A percentile compares a stretch with the other conserved stretches of the same genome.
Evolutionary conservation across 2,888 invertebrate species (phyloP).

Genomic region (Hydrotaea diabolus): DNA sequence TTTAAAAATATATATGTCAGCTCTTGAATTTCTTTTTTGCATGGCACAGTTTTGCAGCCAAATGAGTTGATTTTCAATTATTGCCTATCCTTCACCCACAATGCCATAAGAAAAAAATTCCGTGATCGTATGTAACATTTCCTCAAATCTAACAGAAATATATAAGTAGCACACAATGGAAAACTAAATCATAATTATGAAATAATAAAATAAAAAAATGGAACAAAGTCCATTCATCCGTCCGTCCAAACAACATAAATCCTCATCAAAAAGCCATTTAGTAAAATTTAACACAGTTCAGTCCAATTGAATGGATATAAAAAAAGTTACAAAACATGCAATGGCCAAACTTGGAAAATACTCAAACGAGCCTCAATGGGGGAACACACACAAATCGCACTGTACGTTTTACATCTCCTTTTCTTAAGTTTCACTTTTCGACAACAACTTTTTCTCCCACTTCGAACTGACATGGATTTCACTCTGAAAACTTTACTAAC

Average conservation of each 20-base stretch:
- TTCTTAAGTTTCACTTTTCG: slow-evolving; percentile 15
- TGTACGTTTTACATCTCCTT: slow-evolving; percentile 26
- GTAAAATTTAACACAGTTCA: slow-evolving; percentile 13
- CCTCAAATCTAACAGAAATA: not conserved
- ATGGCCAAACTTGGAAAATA: slow-evolving; percentile 28
- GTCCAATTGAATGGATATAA: slow-evolving; percentile 24
- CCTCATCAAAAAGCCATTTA: slow-evolving; percentile 14
- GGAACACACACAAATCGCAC: slow-evolving; percentile 40
- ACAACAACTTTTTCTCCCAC: slow-evolving; percentile 16
- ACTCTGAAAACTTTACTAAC: not conserved
- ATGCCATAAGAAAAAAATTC: not conserved
- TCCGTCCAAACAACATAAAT: slow-evolving; percentile 19
- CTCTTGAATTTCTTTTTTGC: no score
- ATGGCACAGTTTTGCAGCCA: no score
- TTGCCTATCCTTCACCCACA: no score
- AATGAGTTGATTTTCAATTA: no score
- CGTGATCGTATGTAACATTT: not conserved
- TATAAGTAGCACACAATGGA: not conserved
- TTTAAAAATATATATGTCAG: no score
- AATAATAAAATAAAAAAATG: slow-evolving; percentile 12
- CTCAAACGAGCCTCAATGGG: not conserved
- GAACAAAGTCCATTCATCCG: not conserved
- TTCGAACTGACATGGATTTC: slow-evolving; percentile 37
- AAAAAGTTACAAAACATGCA: slow-evolving; percentile 43
- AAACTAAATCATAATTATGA: not conserved